Conservation (phyloP, 92 coral and sea anemone species). For the Umimayanthus chanpuru region DNA sequence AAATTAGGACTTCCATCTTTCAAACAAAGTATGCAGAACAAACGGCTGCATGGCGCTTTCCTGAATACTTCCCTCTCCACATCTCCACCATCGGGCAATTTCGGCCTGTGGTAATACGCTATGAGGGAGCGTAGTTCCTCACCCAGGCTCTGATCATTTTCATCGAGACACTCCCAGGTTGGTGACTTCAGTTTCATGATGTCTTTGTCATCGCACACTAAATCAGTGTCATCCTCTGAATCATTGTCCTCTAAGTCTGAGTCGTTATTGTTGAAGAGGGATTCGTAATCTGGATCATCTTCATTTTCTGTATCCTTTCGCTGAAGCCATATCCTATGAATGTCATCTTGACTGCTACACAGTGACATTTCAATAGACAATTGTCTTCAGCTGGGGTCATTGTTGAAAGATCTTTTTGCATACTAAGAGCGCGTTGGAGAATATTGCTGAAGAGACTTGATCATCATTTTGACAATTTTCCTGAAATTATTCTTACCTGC, state of each 20-base stretch:
- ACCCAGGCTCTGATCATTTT: background rate
- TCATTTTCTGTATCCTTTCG: no score
- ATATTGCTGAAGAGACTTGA: conserved; percentile 35
- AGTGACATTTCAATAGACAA: background rate
- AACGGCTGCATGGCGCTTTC: background rate
- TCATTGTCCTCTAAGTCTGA: no score
- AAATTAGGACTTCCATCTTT: background rate
- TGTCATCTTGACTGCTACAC: background rate
- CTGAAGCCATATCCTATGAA: no score
- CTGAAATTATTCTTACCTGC: conserved; percentile 3
- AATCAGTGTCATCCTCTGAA: background rate
- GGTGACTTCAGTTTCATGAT: background rate
- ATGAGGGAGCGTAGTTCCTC: background rate
- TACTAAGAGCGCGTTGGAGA: conserved; percentile 26
- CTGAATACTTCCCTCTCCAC: background rate
- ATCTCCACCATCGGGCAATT: background rate
- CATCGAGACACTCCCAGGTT: background rate
- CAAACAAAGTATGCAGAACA: background rate
- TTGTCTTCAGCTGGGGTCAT: background rate
- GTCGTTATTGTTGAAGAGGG: no score
- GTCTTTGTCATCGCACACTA: background rate
- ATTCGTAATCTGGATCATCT: no score
- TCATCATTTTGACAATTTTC: conserved; percentile 9
- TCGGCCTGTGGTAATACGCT: background rate
- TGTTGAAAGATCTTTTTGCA: conserved; percentile 40